phyloP scores from a whole-genome alignment of 2,797 vertebrate genomes.

The Iguana delicatissima region DNA sequence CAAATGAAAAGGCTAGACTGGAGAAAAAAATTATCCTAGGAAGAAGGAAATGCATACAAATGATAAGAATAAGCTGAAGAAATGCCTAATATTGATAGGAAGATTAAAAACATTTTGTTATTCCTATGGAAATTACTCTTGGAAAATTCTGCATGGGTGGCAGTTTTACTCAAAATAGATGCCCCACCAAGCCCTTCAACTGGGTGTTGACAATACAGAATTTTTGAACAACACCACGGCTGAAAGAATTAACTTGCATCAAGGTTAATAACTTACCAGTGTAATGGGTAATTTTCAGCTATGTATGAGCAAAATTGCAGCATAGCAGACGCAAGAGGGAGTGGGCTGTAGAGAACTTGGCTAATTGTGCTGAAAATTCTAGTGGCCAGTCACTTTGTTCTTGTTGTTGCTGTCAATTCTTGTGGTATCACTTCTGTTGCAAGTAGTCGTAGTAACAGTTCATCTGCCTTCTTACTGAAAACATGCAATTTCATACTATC shows the following conservation, averaged over 20 bases:
- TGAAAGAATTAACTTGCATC: conserved; percentile 24
- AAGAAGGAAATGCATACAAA: conserved; percentile 73
- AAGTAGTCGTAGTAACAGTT: neutral
- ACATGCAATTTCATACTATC: neutral
- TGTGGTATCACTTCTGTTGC: conserved; percentile 4
- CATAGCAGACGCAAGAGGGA: neutral
- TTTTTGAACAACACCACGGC: conserved; percentile 30
- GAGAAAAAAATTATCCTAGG: conserved; percentile 68
- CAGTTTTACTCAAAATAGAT: conserved; percentile 54
- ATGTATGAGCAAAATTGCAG: neutral
- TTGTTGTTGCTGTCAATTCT: neutral
- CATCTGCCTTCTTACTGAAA: neutral
- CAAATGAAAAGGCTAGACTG: conserved; percentile 75
- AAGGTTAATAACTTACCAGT: conserved; percentile 17
- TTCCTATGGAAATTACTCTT: conserved; percentile 63
- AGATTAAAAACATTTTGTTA: conserved; percentile 72
- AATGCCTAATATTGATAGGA: conserved; percentile 74
- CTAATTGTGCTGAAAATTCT: conserved; percentile 8
- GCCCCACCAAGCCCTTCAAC: conserved; percentile 41
- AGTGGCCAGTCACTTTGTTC: neutral
- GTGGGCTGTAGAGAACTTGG: neutral
- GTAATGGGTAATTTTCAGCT: neutral
- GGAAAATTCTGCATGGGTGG: conserved; percentile 64
- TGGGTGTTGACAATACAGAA: conserved; percentile 36
- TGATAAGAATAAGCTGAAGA: conserved; percentile 77